Base-by-base conservation (phyloP, 35 echinoderm and acorn worm genomes). In the Ophioderma brevispina region DNA sequence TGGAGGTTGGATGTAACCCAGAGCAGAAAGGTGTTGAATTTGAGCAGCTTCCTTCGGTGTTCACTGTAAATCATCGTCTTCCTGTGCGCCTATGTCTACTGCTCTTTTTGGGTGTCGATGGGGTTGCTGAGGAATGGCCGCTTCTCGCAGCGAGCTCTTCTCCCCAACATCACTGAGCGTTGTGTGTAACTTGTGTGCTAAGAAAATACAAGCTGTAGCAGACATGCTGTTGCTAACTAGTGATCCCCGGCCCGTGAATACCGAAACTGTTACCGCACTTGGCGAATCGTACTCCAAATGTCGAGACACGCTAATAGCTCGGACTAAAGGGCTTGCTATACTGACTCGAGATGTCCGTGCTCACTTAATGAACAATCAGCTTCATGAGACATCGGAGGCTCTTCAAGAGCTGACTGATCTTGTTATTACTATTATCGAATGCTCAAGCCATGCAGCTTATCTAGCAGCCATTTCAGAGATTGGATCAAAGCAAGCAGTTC, bases 271-370 rank as follows among this genome's bases (percentile, higher is more conserved):
- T 13, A 90, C 94, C 0, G 35, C 92, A 10, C 84, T 99, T 25
- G 88, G 94, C 32, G 97, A 99, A 77, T 99, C 97, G 13, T 99
- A 93, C 64, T 91, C 97, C 33, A 99, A 99, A 85, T 99, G 97
- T 79, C 87, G 94, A 63, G 97, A 99, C 64, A 99, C 91, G 38
- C 92, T 99, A 17, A 94, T 99, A 36, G 97, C 97, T 46, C 92
- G 88, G 80, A 99, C 94, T 77, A 99, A 95, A 86, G 97, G 97
- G 36, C 80, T 99, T 31, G 92, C 90, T 32, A 94, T 99, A 38
- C 76, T 95, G 59, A 91, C 93, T 21, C 87, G 97, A 35, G 97
- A 99, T 70, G 85, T 99, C 14, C 84, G 94, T 43, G 80, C 88
- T 40, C 97, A 99, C 50, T 77, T 99, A 17, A 77, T 95, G 55